Conservation (phyloP, 2,113 vertebrate species). For the Scytalopus superciliaris region DNA sequence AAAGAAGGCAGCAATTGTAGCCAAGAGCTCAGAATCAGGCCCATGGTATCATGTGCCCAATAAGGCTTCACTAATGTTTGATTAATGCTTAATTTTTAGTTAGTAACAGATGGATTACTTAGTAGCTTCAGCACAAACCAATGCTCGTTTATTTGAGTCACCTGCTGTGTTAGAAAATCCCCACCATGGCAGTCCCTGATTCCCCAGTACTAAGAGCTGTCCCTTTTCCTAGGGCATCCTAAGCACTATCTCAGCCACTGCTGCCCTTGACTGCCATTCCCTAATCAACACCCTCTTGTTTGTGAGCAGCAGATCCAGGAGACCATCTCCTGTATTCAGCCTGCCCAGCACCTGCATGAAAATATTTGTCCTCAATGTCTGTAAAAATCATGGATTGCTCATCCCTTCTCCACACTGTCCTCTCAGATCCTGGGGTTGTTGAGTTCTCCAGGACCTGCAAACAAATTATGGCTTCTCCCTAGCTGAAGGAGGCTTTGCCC, state of each 20-base stretch:
- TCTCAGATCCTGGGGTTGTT: not conserved
- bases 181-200: not conserved
- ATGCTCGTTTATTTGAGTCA: not conserved
- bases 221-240: not conserved
- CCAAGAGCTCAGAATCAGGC: not conserved
- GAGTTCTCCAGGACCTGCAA: not conserved
- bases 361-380: not conserved
- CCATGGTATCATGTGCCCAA: not conserved
- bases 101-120: not conserved
- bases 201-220: not conserved
- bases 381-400: not conserved
- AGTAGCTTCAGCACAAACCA: not conserved
- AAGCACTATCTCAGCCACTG: accelerated
- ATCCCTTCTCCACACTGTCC: not conserved
- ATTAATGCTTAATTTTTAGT: constrained; percentile 11
- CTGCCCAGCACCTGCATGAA: not conserved
- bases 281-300: not conserved
- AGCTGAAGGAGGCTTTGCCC: not conserved
- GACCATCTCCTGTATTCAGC: not conserved
- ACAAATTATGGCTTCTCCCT: not conserved
- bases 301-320: not conserved
- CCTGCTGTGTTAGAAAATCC: not conserved
- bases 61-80: not conserved
- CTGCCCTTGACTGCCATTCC: not conserved
- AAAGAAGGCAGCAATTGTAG: not conserved